Percentiles rank a stretch among this genome's conserved stretches.
Evolutionary conservation across 2,113 vertebrate species (phyloP).

Genomic region (Eleginops maclovinus): DNA sequence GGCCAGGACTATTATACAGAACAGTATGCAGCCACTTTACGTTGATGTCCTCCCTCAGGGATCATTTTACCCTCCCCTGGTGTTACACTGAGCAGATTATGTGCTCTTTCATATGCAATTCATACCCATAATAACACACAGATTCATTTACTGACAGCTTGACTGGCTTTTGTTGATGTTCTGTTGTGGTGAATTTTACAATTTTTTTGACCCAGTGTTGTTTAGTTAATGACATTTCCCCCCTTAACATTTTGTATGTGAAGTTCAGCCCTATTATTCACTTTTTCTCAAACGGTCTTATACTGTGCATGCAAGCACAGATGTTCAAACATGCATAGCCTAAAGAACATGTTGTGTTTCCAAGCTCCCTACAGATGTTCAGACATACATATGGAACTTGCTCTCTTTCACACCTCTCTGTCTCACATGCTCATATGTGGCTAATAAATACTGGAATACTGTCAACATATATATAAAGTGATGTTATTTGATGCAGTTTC

Average conservation of each 20-base stretch:
- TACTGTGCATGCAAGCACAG: background rate
- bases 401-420: background rate
- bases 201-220: background rate
- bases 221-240: background rate
- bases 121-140: constrained; percentile 21
- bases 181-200: constrained; percentile 4
- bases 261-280: background rate
- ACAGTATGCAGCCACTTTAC: constrained; percentile 18
- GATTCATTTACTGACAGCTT: constrained; percentile 17
- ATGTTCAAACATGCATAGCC: constrained; percentile 1
- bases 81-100: constrained; percentile 35
- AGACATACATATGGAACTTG: background rate
- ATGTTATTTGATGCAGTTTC: background rate
- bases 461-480: background rate
- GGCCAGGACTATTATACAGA: constrained; percentile 14
- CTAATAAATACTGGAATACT: background rate
- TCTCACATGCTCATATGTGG: background rate
- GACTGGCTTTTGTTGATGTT: constrained; percentile 1
- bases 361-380: background rate
- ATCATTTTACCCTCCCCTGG: constrained; percentile 26
- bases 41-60: constrained; percentile 27
- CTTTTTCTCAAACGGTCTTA: background rate
- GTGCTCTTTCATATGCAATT: constrained; percentile 43
- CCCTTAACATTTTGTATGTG: background rate
- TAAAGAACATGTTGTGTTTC: background rate